These are phyloP conservation scores for Probosciger aterrimus DNA, from an alignment of 2,113 vertebrate genomes.

Conservation along the genomic window DNA sequence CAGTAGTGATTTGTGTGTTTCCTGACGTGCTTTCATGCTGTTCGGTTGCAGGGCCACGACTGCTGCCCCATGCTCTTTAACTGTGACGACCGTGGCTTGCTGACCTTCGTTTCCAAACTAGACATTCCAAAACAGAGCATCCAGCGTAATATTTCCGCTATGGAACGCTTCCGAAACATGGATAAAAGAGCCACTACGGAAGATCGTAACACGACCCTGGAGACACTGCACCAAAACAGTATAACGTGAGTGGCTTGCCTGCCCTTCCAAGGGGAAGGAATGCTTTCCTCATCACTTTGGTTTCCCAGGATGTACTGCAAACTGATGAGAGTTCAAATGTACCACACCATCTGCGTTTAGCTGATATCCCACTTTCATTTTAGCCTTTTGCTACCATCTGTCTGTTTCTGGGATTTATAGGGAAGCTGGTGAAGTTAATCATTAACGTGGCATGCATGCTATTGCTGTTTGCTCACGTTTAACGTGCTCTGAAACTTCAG, in stretches of 20 bases:
- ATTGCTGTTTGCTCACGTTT: neutral
- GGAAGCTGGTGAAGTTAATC: neutral
- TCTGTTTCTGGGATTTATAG: fast-evolving
- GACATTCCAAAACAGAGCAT: slow-evolving; percentile 98
- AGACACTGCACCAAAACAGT: slow-evolving; percentile 98
- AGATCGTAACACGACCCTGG: slow-evolving; percentile 94
- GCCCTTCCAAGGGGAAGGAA: fast-evolving
- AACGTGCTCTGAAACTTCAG: neutral
- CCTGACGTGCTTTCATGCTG: neutral
- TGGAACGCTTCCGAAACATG: slow-evolving; percentile 99
- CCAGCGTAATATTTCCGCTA: slow-evolving; percentile 97
- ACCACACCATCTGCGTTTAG: neutral
- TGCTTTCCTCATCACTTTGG: neutral
- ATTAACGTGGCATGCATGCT: neutral
- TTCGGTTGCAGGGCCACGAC: slow-evolving; percentile 87
- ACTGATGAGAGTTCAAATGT: neutral
- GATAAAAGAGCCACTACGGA: slow-evolving; percentile 97
- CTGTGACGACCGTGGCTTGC: slow-evolving; percentile 86
- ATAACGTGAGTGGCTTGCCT: slow-evolving; percentile 86
- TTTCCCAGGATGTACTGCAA: neutral
- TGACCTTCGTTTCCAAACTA: slow-evolving; percentile 93
- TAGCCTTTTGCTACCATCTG: neutral
- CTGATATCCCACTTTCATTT: neutral
- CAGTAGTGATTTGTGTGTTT: neutral
- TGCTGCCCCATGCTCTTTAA: slow-evolving; percentile 99